Evolutionary conservation across 1,140 invertebrate genomes (phyloP), one percentile per base, ranked within the genome.

Genomic region (Achroia grisella): DNA sequence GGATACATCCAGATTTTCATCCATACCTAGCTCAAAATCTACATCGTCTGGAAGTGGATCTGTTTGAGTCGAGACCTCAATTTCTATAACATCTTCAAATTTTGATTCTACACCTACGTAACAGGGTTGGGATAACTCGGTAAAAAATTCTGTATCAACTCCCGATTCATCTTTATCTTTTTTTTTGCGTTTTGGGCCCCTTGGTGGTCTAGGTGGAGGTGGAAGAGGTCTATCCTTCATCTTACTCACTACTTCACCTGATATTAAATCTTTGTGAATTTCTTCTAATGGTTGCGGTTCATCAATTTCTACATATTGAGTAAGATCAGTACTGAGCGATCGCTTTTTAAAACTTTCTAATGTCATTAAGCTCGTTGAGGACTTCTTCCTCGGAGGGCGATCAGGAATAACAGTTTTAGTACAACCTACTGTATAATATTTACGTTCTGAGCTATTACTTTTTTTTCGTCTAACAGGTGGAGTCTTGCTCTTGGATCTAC

Each of bases 161-260:
- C 80, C 69, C 12, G 59, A 39, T n/a, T 61, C 66, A 51, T 75
- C 62, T 42, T 51, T 61, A 11, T 61, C 56, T 46, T 60, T 86
- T 57, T 77, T 71, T 75, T 85, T 74, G 70, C 75, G 62, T 73
- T 73, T 88, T 40, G 82, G 71, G 66, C 86, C 77, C 75, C 93
- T 62, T 0, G 93, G 93, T 29, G 94, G 93, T 36, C 93, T 81
- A 4, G 94, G 93, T 0, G 94, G 93, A 8, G 94, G 90, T n/a
- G 94, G 93, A 44, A 95, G 66, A 0, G 94, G 94, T 50, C 94
- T 87, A 46, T 91, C 89, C 79, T 93, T 93, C 88, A 95, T 94
- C 82, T 92, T 94, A 58, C 89, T 91, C 1, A 94, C 86, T 8
- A 93, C 86, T 44, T 91, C 89, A 9, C 91, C 92, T 10, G 91